Evolutionary conservation across 2,888 invertebrate genomes (phyloP), one percentile per base, ranked within the genome.

Genomic region (Timema podura): DNA sequence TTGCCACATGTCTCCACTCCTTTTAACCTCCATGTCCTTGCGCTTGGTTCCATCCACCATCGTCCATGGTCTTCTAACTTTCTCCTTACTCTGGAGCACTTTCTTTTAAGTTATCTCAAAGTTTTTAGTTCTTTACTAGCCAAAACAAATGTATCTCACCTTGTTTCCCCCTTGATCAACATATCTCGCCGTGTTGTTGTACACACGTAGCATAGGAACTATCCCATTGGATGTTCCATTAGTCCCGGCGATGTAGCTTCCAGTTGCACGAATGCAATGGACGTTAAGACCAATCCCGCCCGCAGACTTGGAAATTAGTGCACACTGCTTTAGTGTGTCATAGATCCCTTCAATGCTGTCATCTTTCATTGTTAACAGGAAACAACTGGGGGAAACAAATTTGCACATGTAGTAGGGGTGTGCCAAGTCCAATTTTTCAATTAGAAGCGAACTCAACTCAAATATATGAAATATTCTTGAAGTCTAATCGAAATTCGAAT

Each of bases 151-250:
- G 16, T 44, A 7, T 51, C 69, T 61, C 74, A 83, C 83, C 78
- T 98, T 98, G 79, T 97, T 97, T 65, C 98, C 98, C 44, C 98
- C 97, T 83, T 99, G 98, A 81, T 98, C 97, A 0, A 98, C 97
- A 83, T 98, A 98, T 71, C 95, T 86, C 0, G 98, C 97, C 5
- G 96, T 95, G 78, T 96, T 95, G 80, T 98, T 98, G 80, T 90
- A 99, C 0, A 98, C 96, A 74, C 96, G 84, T 59, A 99, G 83
- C 94, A 97, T 95, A 0, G 98, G 98, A 49, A 99, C 91, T 51
- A 99, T 83, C 0, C 99, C 99, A 82, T 97, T 98, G 0, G 98
- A 97, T 47, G 88, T 87, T 13, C 96, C 98, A 83, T 96, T 94
- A 5, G 97, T 98, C 74, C 98, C 97, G 69, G 92, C 92, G 77